Conservation (phyloP, 2,113 vertebrate genomes). For the Cochlearius cochlearius region DNA sequence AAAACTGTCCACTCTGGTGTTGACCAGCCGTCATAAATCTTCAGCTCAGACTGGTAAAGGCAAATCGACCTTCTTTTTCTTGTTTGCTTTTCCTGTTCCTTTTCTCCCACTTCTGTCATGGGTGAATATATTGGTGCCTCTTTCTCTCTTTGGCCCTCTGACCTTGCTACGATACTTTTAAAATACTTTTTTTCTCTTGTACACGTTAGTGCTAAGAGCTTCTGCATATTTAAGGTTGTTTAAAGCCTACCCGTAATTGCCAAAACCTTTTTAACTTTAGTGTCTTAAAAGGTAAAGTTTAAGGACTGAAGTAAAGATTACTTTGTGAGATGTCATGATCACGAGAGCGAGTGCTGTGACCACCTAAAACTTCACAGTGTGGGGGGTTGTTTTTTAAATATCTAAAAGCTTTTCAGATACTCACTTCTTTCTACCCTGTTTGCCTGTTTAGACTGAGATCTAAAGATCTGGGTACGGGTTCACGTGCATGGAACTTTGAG, state of each 20-base stretch:
- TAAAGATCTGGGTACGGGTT: background rate
- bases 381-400: background rate
- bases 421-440: background rate
- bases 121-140: background rate
- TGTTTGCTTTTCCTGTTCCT: background rate
- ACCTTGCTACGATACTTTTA: background rate
- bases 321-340: background rate
- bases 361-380: background rate
- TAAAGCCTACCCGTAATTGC: background rate
- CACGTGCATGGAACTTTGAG: background rate
- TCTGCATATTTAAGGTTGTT: background rate
- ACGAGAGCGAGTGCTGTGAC: background rate
- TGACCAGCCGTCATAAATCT: background rate
- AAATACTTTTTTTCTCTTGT: background rate
- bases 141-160: background rate
- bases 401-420: background rate
- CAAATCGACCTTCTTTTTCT: background rate
- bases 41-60: background rate
- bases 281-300: background rate
- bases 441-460: background rate
- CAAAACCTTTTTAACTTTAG: background rate
- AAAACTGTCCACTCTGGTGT: background rate
- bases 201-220: background rate
- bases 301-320: background rate
- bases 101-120: background rate